Evolutionary conservation across 2,888 invertebrate species (phyloP), one percentile per base, ranked within the genome.

Genomic region (Diarsia brunnea): DNA sequence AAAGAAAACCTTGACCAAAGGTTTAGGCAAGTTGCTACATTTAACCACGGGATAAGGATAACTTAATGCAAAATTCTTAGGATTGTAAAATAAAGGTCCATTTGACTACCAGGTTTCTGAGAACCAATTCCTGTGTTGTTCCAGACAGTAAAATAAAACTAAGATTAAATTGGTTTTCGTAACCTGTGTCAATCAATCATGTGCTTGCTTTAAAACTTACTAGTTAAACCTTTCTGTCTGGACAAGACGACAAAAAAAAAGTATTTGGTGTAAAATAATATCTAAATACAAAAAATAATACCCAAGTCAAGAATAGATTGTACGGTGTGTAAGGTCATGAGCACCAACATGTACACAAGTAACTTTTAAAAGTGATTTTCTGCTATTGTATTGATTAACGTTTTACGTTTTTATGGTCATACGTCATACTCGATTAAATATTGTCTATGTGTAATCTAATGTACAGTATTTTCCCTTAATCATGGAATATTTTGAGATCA

Each of bases 181-280:
- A 58, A 55, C 21, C n/a, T 21, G 16, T 66, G 73, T 68, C 68
- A 61, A 81, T 82, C 70, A 78, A 58, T 64, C 60, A 53, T 45
- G 61, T 51, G 51, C 10, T 45, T 14, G 49, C 24, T 38, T 58
- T 67, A 38, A 2, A 45, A 63, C 24, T 66, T 63, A 45, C 68
- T 58, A 38, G 24, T 21, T 67, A 38, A 66, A 73, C 2, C 38
- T 66, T 81, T 76, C 16, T 45, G 65, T 31, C 43, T 60, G 49
- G 24, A 66, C 47, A n/a, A 12, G 10, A 38, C 27, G 49, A 19
- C 11, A 14, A 4, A 31, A 69, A 16, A 58, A 24, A 38, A 11
- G n/a, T n/a, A 63, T 60, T 60, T 31, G 31, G 21, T 60, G 0
- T 31, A 31, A 5, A 38, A 38, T 38, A 38, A 38, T 38, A 38